These are phyloP conservation scores for Tromatobia lineatoria DNA, from an alignment of 2,888 invertebrate species.

Conservation along the genomic window DNA sequence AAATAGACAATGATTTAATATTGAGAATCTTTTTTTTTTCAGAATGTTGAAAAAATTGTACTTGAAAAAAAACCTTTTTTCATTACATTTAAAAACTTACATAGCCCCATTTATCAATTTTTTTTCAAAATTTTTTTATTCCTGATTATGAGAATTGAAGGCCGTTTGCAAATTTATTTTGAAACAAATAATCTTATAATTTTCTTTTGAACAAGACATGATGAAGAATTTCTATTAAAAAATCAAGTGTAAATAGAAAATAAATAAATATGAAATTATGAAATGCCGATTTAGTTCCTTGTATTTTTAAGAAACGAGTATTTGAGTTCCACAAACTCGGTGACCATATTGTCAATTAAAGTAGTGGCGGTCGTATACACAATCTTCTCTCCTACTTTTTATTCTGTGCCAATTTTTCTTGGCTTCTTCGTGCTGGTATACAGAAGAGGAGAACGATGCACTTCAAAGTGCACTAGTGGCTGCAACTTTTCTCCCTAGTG, in stretches of 20 bases:
- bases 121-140: too few species aligned
- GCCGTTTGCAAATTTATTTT: too few species aligned
- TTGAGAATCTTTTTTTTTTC: too few species aligned
- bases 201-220: too few species aligned
- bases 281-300: neutral
- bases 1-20: too few species aligned
- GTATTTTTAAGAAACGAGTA: neutral
- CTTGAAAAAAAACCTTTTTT: too few species aligned
- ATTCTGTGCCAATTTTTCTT: neutral
- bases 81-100: too few species aligned
- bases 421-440: constrained; percentile 1
- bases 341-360: constrained; percentile 21
- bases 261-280: neutral
- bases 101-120: too few species aligned
- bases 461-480: constrained; percentile 30
- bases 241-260: neutral
- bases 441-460: constrained; percentile 40
- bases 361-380: neutral
- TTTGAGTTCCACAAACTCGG: constrained; percentile 38
- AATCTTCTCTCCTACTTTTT: neutral
- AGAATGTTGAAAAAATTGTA: too few species aligned
- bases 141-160: too few species aligned
- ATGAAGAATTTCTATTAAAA: too few species aligned
- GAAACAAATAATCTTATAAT: too few species aligned
- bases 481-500: constrained; percentile 31